Evolutionary conservation across 1,140 invertebrate genomes (phyloP), one percentile per base, ranked within the genome.

Genomic region (Pectinophora gossypiella): DNA sequence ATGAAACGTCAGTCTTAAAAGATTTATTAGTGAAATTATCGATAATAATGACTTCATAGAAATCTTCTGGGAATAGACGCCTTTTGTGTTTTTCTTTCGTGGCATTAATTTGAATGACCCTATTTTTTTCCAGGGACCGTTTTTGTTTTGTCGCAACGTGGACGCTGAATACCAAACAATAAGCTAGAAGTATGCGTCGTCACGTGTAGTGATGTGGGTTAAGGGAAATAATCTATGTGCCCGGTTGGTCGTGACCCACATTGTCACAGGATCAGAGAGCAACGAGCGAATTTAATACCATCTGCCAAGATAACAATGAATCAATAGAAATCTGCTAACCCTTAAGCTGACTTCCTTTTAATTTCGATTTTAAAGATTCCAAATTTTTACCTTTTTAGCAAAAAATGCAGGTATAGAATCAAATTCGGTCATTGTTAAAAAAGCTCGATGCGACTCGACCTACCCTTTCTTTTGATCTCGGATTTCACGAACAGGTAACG

Each of bases 401-500:
- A 79, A 80, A 81, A 81, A 73, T 59, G 51, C 76, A 83, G 72
- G 75, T 85, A 81, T n/a, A 21, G 68, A 57, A 51, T 62, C 16
- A 43, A 62, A 55, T 56, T 64, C 52, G 55, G 16, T 61, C 50
- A 68, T 69, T 71, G 56, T 68, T 64, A 76, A 84, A 82, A 86
- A 77, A 76, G 63, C 55, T 59, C 56, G 64, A 54, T 69, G 65
- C 71, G 70, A 76, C 62, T 70, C 71, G 63, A 68, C 62, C 67
- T 82, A 87, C 84, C 84, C 84, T 74, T 87, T 87, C 81, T 72
- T 83, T 77, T 72, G 57, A 71, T 78, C 69, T 87, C 81, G 63
- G 70, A 77, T 87, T 87, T 85, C 84, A 81, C 61, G 59, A 84
- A 87, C 84, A 87, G 84, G 84, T 87, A 87, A 82, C 50, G 60